A percentile compares a stretch with the other conserved stretches of the same genome.
Conservation (phyloP, 2,113 vertebrate species). For the Sus scrofa region DNA sequence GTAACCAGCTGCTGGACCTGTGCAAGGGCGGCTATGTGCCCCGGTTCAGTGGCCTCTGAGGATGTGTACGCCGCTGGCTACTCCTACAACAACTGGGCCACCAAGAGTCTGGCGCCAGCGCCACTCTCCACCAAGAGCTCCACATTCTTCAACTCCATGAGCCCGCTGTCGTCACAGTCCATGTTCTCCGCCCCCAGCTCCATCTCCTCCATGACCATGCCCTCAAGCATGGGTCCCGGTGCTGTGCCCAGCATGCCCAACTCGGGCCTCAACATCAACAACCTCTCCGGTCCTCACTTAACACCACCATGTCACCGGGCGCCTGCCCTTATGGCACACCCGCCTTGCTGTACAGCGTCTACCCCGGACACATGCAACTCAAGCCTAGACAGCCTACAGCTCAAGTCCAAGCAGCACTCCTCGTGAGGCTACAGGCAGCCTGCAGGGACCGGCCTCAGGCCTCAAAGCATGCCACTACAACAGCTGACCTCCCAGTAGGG, state of each 20-base stretch:
- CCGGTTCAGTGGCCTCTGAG: constrained; percentile 99
- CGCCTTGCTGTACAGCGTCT: constrained; percentile 97
- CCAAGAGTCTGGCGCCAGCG: constrained; percentile 96
- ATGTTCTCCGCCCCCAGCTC: constrained; percentile 98
- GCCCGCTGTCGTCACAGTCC: constrained; percentile 97
- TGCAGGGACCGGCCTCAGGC: constrained; percentile 96
- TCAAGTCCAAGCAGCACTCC: constrained; percentile 99
- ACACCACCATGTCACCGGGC: constrained; percentile 96
- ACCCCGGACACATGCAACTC: constrained; percentile 99
- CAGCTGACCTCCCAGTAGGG: constrained; percentile 92
- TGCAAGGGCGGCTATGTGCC: constrained; percentile 99
- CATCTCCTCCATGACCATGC: constrained; percentile 99
- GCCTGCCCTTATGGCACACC: constrained; percentile 97
- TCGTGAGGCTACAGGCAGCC: constrained; percentile 97
- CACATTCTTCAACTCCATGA: constrained; percentile 99
- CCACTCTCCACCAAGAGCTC: constrained; percentile 98
- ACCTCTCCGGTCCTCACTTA: constrained; percentile 96
- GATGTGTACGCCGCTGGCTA: constrained; percentile 99
- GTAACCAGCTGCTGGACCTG: constrained; percentile 99
- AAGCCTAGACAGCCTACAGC: constrained; percentile 97
- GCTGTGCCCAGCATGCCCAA: constrained; percentile 95
- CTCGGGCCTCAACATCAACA: constrained; percentile 97
- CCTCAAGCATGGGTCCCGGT: constrained; percentile 96
- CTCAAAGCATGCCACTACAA: constrained; percentile 99
- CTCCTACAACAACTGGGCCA: constrained; percentile 99